A percentile compares a stretch with the other conserved stretches of the same genome.
phyloP scores from a whole-genome alignment of 2,797 vertebrate genomes.

The Pelochelys cantorii region DNA sequence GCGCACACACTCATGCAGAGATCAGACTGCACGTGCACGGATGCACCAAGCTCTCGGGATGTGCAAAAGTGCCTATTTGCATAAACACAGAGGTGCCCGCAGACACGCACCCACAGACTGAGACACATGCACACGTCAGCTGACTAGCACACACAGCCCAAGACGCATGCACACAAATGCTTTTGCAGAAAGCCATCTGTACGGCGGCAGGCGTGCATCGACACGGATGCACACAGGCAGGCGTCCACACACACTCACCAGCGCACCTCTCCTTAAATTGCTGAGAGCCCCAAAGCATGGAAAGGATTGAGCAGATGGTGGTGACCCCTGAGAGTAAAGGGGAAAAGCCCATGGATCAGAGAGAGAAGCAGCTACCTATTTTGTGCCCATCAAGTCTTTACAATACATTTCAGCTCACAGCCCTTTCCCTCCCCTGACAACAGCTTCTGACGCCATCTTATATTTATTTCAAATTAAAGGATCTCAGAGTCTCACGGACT shows the following conservation, averaged over 20 bases:
- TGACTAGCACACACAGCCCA: neutral
- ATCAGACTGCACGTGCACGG: neutral
- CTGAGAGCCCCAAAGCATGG: neutral
- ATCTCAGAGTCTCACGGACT: neutral
- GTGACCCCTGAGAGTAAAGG: neutral
- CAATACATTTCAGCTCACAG: rapidly evolving
- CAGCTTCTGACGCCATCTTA: neutral
- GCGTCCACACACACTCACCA: neutral
- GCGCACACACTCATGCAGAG: neutral
- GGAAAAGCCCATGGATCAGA: neutral
- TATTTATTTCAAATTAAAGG: neutral
- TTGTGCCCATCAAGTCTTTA: rapidly evolving
- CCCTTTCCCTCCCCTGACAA: neutral
- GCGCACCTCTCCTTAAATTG: neutral
- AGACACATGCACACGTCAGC: neutral
- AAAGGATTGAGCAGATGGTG: neutral
- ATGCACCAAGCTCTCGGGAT: neutral
- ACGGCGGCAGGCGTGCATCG: no score
- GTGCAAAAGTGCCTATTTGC: neutral
- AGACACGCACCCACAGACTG: neutral
- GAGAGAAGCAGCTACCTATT: neutral
- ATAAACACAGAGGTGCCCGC: neutral
- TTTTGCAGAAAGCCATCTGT: neutral
- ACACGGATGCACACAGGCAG: rapidly evolving
- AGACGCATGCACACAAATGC: neutral